Evolutionary conservation across 2,888 invertebrate genomes (phyloP).

Genomic region (Pheosia tremula): DNA sequence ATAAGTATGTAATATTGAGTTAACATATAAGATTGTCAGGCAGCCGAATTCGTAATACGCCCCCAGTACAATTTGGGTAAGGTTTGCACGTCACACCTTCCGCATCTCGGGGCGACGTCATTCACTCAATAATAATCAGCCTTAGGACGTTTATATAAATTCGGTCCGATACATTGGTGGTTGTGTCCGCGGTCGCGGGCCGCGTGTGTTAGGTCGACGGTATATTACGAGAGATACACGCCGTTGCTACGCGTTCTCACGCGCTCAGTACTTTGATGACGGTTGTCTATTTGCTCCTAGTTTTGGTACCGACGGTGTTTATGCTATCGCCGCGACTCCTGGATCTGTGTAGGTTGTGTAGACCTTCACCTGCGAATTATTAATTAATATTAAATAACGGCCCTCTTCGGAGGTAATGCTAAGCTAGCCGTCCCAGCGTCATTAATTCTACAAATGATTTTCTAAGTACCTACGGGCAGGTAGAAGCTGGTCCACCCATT

Average conservation of each 20-base stretch:
- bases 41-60: no score
- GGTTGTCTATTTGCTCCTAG: slow-evolving; percentile 73
- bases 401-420: no score
- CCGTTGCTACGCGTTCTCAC: slow-evolving; percentile 18
- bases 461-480: no score
- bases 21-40: no score
- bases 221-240: slow-evolving; percentile 46
- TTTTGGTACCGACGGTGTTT: slow-evolving; percentile 87
- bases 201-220: slow-evolving; percentile 31
- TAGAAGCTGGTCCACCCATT: no score
- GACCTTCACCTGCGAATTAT: slow-evolving; percentile 84
- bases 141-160: slow-evolving; percentile 65
- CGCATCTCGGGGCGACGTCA: background rate
- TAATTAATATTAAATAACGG: background rate
- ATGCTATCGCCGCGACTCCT: slow-evolving; percentile 93
- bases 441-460: no score
- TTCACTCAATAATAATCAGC: background rate
- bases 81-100: no score
- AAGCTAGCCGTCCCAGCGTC: no score
- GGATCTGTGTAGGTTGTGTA: slow-evolving; percentile 89
- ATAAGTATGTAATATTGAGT: no score
- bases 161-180: slow-evolving; percentile 64
- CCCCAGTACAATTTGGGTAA: no score
- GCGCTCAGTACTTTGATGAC: slow-evolving; percentile 16
- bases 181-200: slow-evolving; percentile 40